Percentiles rank a stretch among this genome's conserved stretches.
These are phyloP conservation scores for Montipora capricornis DNA, from an alignment of 64 coral and sea anemone species.

Conservation along the genomic window DNA sequence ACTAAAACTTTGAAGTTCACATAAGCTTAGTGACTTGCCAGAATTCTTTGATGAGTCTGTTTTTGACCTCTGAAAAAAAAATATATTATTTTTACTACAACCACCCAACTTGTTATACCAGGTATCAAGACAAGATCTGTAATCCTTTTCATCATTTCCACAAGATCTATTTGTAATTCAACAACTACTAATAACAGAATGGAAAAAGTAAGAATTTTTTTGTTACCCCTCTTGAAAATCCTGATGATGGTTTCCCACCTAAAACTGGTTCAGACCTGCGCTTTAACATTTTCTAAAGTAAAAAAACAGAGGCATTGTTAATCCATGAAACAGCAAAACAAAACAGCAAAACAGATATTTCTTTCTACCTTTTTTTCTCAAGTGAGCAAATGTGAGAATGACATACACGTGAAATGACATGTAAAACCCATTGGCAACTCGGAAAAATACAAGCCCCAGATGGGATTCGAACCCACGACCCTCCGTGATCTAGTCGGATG, in stretches of 20 bases:
- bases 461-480: too few species aligned
- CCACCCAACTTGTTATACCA: not conserved
- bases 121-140: too few species aligned
- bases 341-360: too few species aligned
- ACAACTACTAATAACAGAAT: not conserved
- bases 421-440: too few species aligned
- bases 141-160: too few species aligned
- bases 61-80: slow-evolving; percentile 58
- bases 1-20: slow-evolving; percentile 29
- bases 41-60: slow-evolving; percentile 59
- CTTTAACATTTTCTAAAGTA: slow-evolving; percentile 47
- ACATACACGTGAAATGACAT: too few species aligned
- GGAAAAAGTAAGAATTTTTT: not conserved
- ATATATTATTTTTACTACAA: not conserved
- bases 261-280: slow-evolving; percentile 66
- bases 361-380: too few species aligned
- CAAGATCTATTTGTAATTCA: not conserved
- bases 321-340: too few species aligned
- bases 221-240: not conserved
- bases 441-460: too few species aligned
- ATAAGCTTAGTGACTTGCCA: slow-evolving; percentile 47
- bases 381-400: too few species aligned
- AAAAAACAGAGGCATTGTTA: not conserved
- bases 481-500: too few species aligned
- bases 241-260: not conserved